phyloP scores from a whole-genome alignment of 2,888 invertebrate species.

The Cantharis nigra region DNA sequence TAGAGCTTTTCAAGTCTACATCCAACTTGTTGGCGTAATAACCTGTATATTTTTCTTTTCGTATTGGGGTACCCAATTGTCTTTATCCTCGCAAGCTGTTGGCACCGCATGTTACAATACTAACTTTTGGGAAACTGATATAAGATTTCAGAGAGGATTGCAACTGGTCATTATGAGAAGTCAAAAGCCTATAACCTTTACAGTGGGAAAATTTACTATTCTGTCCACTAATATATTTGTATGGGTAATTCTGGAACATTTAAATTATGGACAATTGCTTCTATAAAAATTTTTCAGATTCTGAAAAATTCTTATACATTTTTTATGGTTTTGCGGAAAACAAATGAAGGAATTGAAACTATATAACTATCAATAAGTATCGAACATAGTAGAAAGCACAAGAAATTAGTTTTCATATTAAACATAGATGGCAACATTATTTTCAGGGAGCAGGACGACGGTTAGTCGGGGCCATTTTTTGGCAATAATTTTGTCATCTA shows the following conservation, averaged over 20 bases:
- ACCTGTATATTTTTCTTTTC: not conserved
- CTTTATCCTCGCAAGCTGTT: not conserved
- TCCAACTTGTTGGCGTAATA: not conserved
- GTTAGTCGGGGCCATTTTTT: too few species aligned
- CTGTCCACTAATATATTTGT: slow-evolving; percentile 7
- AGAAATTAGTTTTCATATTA: too few species aligned
- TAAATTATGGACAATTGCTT: not conserved
- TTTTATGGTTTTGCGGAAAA: slow-evolving; percentile 5
- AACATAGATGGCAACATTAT: too few species aligned
- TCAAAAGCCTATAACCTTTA: slow-evolving; percentile 6
- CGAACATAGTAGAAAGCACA: too few species aligned
- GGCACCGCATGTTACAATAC: not conserved
- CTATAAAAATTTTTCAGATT: not conserved
- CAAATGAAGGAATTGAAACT: not conserved
- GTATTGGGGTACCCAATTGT: slow-evolving; percentile 10
- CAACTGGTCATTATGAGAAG: slow-evolving; percentile 6
- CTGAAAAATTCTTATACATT: not conserved
- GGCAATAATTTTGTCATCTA: too few species aligned
- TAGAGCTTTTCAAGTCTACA: not conserved
- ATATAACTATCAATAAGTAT: too few species aligned
- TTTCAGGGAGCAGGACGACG: too few species aligned
- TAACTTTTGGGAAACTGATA: slow-evolving; percentile 10
- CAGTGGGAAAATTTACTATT: slow-evolving; percentile 7
- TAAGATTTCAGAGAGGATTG: slow-evolving; percentile 14
- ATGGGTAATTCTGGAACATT: not conserved